These are phyloP conservation scores for Willisornis vidua DNA, from an alignment of 2,113 vertebrate genomes.

Conservation along the genomic window DNA sequence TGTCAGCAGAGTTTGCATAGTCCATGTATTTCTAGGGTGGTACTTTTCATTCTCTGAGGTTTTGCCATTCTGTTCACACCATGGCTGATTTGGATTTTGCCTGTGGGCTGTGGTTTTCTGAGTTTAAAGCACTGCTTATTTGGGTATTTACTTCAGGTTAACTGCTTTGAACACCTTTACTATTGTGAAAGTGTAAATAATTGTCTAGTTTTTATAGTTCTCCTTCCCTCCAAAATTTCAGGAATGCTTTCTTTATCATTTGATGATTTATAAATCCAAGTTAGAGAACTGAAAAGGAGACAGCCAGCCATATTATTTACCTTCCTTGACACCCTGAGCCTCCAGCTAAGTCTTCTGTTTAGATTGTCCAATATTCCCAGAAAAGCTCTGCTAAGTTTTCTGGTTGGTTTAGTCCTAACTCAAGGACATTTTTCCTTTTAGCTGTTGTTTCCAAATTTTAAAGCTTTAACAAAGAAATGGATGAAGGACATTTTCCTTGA, in stretches of 20 bases:
- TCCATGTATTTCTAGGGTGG: not conserved
- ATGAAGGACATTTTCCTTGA: not conserved
- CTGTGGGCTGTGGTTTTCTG: not conserved
- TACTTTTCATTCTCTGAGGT: not conserved
- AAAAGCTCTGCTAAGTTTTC: not conserved
- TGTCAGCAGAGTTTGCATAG: not conserved
- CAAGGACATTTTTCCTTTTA: not conserved
- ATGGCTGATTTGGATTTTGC: slow-evolving; percentile 32
- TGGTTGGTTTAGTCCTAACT: not conserved
- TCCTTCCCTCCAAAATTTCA: not conserved
- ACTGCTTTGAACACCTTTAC: slow-evolving; percentile 17
- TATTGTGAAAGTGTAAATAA: not conserved
- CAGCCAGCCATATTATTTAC: not conserved
- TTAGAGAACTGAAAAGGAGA: not conserved
- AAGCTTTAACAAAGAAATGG: not conserved
- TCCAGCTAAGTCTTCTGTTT: not conserved
- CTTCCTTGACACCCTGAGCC: not conserved
- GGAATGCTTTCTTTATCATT: not conserved
- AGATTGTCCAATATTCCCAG: not conserved
- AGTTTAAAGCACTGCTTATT: slow-evolving; percentile 17
- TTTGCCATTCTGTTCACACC: slow-evolving; percentile 21
- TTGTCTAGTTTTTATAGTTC: not conserved
- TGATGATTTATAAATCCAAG: not conserved
- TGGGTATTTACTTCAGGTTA: not conserved
- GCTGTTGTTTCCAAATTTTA: not conserved